Evolutionary conservation across 2,113 vertebrate genomes (phyloP), one percentile per base, ranked within the genome.

Genomic region (Anarrhichthys ocellatus): DNA sequence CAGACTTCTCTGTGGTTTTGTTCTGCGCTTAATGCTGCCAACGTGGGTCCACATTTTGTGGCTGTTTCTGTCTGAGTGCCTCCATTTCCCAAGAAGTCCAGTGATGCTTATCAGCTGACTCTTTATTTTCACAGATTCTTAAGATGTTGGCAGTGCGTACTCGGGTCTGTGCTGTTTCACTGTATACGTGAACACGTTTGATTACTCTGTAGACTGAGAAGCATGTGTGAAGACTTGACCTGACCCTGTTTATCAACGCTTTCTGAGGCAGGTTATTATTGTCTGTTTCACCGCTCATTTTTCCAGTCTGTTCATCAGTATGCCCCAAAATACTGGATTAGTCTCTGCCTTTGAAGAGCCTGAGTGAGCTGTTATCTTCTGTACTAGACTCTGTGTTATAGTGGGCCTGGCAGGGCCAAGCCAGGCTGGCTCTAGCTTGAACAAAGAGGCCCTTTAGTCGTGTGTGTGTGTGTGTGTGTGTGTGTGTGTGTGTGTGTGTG

Each of bases 371-470:
- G 70, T 86, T 92, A 88, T 88, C 74, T 76, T 87, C 85, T 87
- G 73, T 71, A 66, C 82, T 79, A 74, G 83, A 82, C 81, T 90
- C 61, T 69, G 76, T 86, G 84, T 83, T 89, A 61, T 83, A 85
- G 76, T 81, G 89, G 69, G 70, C 87, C 81, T 72, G 81, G 76
- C 88, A 88, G 85, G 83, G 85, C 86, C 78, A 81, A 71, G 86
- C 73, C 69, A 74, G 77, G 40, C 83, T 76, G 81, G 77, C 81
- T 84, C 71, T 72, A 71, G 82, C 84, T 66, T 82, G 87, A 89
- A 94, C 92, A 94, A 94, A 93, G 91, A 84, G 89, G 77, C 86
- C 88, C 89, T 94, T 84, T 91, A 90, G 87, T 81, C 83, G 46
- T 42, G 44, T 61, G 67, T 56, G 71, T 27, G 62, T 50, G 38